Base-by-base conservation (phyloP, 2,797 vertebrate species). In the Peromyscus nudipes region DNA sequence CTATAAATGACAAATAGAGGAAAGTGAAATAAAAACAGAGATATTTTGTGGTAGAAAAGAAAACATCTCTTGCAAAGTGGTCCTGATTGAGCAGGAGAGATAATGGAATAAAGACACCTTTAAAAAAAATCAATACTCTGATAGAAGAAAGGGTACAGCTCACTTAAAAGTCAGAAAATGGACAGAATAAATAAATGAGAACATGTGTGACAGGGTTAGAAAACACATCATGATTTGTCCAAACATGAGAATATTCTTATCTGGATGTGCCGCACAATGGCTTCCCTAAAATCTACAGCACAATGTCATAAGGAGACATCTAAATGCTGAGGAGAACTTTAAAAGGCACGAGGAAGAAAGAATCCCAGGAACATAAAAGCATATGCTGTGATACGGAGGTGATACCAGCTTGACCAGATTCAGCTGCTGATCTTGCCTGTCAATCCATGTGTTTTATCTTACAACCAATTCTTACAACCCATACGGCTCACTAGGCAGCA, bases 21-120 rank as follows among this genome's bases (percentile, higher is more conserved):
- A 93, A 85, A 88, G 62, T 57, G 23, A 94, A 91, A 93, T 88
- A 67, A 94, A 94, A 97, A 94, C 69, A 97, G 79, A 93, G 40
- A 52, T 6, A 81, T 57, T 84, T 87, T 97, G n/a, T 87, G 46
- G 10, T 81, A 69, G 76, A 37, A 57, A 77, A 21, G 21, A 75
- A 89, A 64, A 37, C 29, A 57, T 75, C 31, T 86, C 21, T 93
- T 93, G 65, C 60, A 92, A 81, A 97, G 69, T 93, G 71, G 34
- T 79, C 37, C 79, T 49, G 90, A 94, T 95, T 21, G 29, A 95
- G 93, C 27, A 46, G 34, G 19, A 49, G 8, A 60, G 49, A 93
- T 92, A 95, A 91, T 91, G 55, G 87, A 95, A 96, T 31, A 60
- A 25, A 92, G 52, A 93, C 40, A 88, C 12, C 65, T 79, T 97